Evolutionary conservation across 2,888 invertebrate species (phyloP).

Genomic region (Herminia tarsipennalis): DNA sequence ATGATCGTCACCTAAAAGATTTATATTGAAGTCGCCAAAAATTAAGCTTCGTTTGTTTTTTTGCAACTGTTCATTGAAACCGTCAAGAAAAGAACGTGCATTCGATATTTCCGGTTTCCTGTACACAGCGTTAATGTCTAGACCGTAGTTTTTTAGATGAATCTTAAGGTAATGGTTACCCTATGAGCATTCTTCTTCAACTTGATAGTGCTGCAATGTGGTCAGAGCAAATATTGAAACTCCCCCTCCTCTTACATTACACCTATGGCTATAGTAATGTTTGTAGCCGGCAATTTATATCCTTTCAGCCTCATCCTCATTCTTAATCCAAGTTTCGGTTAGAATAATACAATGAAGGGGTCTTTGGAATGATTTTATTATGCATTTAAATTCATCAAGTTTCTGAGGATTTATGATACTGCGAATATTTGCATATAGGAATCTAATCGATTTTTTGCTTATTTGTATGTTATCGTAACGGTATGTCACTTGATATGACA

Average conservation of each 20-base stretch:
- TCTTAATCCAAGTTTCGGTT: conserved; percentile 9
- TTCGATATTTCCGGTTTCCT: not conserved
- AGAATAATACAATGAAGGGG: not conserved
- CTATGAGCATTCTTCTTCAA: conserved; percentile 1
- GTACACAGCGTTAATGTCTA: conserved; percentile 3
- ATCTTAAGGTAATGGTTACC: conserved; percentile 6
- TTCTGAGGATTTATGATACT: conserved; percentile 4
- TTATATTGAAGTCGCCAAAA: conserved; percentile 12
- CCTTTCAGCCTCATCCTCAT: conserved; percentile 5
- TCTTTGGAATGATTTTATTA: conserved; percentile 1
- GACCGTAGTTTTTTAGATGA: not conserved
- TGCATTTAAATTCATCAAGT: conserved; percentile 4
- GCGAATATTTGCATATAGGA: conserved; percentile 4
- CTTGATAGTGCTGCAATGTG: not conserved
- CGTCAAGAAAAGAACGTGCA: not conserved
- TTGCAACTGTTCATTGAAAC: conserved; percentile 2
- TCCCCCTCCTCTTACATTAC: conserved; percentile 4
- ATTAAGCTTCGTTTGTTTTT: conserved; percentile 8
- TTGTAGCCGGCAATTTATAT: conserved; percentile 5
- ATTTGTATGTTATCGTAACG: not conserved
- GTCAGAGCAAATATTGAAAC: conserved; percentile 5
- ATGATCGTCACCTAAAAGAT: too few relatives aligned
- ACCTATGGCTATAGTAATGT: conserved; percentile 5
- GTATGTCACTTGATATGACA: not conserved
- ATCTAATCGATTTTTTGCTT: conserved; percentile 1